These are phyloP conservation scores for Antheraea assamensis DNA, from an alignment of 2,888 invertebrate species.

Conservation along the genomic window DNA sequence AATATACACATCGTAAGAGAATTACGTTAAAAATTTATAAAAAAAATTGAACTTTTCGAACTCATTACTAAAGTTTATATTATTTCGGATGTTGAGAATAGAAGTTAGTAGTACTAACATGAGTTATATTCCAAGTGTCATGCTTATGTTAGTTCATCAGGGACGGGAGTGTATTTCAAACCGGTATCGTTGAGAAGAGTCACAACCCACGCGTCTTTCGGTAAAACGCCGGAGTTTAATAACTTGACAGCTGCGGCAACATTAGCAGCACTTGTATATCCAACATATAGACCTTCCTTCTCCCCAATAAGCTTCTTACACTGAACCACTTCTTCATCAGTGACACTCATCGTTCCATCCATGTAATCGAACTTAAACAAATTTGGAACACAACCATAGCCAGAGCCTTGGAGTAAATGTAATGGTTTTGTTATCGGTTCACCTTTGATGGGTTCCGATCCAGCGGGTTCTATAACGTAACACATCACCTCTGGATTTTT, in stretches of 20 bases:
- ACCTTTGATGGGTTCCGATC: slow-evolving; percentile 70
- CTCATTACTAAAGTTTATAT: not conserved
- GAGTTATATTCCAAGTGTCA: not conserved
- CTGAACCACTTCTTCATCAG: slow-evolving; percentile 64
- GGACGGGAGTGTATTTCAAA: slow-evolving; percentile 69
- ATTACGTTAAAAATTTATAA: not conserved
- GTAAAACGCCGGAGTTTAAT: slow-evolving; percentile 62
- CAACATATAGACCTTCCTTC: slow-evolving; percentile 72
- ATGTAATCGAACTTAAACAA: slow-evolving; percentile 65
- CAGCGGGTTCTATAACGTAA: slow-evolving; percentile 69
- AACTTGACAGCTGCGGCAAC: slow-evolving; percentile 72
- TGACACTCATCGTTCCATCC: slow-evolving; percentile 66
- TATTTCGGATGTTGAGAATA: not conserved
- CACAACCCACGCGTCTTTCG: slow-evolving; percentile 70
- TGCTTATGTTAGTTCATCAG: slow-evolving; percentile 42
- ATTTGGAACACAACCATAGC: slow-evolving; percentile 69
- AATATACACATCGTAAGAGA: not conserved
- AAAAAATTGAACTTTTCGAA: not conserved
- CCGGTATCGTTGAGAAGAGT: slow-evolving; percentile 68
- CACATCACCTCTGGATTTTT: slow-evolving; percentile 59
- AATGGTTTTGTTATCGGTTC: slow-evolving; percentile 67
- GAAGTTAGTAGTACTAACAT: not conserved
- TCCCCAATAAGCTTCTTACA: slow-evolving; percentile 65
- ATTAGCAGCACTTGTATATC: slow-evolving; percentile 74
- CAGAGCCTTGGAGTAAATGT: slow-evolving; percentile 73